Percentiles rank a stretch among this genome's conserved stretches.
phyloP scores from a whole-genome alignment of 2,797 vertebrate genomes.

The Mionectes olivaceus region DNA sequence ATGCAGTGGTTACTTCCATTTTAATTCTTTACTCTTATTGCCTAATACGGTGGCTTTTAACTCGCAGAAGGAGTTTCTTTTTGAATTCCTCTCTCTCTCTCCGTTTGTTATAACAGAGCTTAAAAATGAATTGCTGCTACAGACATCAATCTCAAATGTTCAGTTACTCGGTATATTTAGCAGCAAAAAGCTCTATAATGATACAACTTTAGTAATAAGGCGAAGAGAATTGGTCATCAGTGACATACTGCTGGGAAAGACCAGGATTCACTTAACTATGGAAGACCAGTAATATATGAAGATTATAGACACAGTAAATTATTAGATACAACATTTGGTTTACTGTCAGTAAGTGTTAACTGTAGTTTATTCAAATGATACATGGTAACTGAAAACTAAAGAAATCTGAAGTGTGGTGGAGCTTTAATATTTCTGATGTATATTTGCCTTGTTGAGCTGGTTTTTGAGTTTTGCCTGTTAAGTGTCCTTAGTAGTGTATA shows the following conservation, averaged over 20 bases:
- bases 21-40: neutral
- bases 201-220: neutral
- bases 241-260: neutral
- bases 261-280: neutral
- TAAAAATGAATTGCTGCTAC: neutral
- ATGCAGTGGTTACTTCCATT: neutral
- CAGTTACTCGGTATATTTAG: neutral
- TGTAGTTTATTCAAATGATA: neutral
- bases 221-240: neutral
- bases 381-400: neutral
- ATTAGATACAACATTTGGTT: neutral
- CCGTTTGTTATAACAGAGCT: neutral
- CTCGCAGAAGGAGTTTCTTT: neutral
- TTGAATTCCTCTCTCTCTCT: neutral
- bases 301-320: neutral
- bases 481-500: neutral
- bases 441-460: neutral
- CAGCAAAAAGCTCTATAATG: neutral
- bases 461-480: neutral
- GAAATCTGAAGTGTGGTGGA: neutral
- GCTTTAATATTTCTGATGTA: neutral
- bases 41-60: neutral
- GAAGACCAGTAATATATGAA: neutral
- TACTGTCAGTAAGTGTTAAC: neutral
- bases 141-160: neutral